These are phyloP conservation scores for Thumatha senex DNA, from an alignment of 2,888 invertebrate genomes.

Conservation along the genomic window DNA sequence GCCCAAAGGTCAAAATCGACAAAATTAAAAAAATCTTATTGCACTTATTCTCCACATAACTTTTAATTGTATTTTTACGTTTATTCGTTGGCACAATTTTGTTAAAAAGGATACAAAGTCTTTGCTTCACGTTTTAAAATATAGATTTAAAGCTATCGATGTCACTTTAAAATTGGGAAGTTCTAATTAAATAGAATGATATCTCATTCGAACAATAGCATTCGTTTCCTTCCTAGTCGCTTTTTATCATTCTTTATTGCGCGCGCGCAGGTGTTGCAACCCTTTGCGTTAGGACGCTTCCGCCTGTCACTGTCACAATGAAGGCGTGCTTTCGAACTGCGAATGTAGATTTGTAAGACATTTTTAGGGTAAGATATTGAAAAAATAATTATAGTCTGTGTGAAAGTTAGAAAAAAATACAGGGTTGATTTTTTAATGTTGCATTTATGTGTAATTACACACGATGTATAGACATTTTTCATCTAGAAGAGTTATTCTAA, in stretches of 20 bases:
- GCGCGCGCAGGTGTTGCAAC: slow-evolving; percentile 68
- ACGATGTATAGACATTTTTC: no score
- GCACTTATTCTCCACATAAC: no score
- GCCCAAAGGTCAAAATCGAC: no score
- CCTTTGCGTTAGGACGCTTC: slow-evolving; percentile 61
- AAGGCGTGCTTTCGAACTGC: slow-evolving; percentile 52
- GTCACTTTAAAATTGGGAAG: not conserved
- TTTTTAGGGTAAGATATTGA: slow-evolving; percentile 5
- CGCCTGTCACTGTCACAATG: slow-evolving; percentile 55
- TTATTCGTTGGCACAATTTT: no score
- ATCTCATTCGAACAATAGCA: slow-evolving; percentile 7
- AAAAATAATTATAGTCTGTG: slow-evolving; percentile 24
- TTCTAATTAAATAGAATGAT: slow-evolving; percentile 10
- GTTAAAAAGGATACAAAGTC: no score
- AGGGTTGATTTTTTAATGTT: not conserved
- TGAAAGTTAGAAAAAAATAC: not conserved
- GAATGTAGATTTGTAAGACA: slow-evolving; percentile 38
- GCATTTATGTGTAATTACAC: not conserved
- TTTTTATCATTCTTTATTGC: slow-evolving; percentile 47
- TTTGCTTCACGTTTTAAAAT: no score
- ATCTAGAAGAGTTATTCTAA: no score
- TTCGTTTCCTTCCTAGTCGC: slow-evolving; percentile 39
- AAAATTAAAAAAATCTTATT: no score
- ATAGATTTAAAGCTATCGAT: not conserved
- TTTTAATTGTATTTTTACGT: no score